These are phyloP conservation scores for Emydocephalus ijimae DNA, from an alignment of 2,113 vertebrate species.

Conservation along the genomic window DNA sequence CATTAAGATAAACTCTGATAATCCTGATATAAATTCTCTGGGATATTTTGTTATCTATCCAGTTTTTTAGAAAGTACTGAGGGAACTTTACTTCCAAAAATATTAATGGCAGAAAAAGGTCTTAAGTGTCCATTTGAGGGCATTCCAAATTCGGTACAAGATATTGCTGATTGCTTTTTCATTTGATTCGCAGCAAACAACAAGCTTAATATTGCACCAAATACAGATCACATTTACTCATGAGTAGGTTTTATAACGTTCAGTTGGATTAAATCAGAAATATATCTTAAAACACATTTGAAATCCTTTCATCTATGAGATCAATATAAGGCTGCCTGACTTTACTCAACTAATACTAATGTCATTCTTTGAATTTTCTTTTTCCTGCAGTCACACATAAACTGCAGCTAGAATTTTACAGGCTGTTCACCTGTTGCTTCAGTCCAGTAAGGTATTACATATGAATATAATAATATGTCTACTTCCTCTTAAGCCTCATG, in stretches of 20 bases:
- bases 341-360: background rate
- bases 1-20: constrained; percentile 34
- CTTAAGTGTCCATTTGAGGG: constrained; percentile 40
- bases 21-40: constrained; percentile 48
- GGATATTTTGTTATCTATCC: constrained; percentile 32
- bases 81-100: constrained; percentile 21
- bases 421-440: background rate
- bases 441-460: background rate
- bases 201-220: background rate
- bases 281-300: background rate
- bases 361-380: background rate
- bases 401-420: background rate
- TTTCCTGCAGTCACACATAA: background rate
- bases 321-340: background rate
- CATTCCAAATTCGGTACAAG: constrained; percentile 32
- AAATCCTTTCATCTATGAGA: background rate
- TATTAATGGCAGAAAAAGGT: constrained; percentile 39
- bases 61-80: constrained; percentile 30
- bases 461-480: background rate
- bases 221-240: background rate
- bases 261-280: background rate
- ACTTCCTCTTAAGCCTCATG: background rate
- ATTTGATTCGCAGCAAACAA: constrained; percentile 7
- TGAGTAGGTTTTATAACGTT: background rate
- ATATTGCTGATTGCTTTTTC: constrained; percentile 37